Evolutionary conservation across 2,113 vertebrate species (phyloP).

Genomic region (Tonatia bakeri): DNA sequence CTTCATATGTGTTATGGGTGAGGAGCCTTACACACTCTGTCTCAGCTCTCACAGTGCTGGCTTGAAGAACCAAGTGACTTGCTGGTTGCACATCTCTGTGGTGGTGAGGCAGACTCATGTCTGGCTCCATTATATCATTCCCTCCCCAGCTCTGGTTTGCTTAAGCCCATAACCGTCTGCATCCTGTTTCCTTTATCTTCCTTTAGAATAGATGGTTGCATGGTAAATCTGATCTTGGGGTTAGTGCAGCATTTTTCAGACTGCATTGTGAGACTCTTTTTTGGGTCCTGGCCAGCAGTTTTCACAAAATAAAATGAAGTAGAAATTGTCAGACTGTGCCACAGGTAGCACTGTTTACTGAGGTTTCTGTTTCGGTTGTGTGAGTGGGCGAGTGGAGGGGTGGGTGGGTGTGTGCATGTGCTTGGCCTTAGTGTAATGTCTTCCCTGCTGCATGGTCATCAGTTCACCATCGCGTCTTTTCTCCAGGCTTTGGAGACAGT

Average conservation of each 20-base stretch:
- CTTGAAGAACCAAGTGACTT: not conserved
- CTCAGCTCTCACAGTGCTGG: not conserved
- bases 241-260: not conserved
- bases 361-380: not conserved
- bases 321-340: not conserved
- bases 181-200: not conserved
- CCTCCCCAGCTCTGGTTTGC: not conserved
- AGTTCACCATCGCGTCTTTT: not conserved
- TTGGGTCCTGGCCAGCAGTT: not conserved
- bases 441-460: not conserved
- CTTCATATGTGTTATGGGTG: not conserved
- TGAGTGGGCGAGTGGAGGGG: not conserved
- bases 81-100: not conserved
- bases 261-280: not conserved
- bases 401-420: too few relatives aligned
- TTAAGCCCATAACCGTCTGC: not conserved
- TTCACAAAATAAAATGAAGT: not conserved
- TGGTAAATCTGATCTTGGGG: not conserved
- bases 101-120: not conserved
- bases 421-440: not conserved
- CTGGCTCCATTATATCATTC: not conserved
- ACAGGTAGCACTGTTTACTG: not conserved
- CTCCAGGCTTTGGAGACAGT: not conserved
- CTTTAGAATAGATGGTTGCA: not conserved
- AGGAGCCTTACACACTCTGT: not conserved